Evolutionary conservation across 2,888 invertebrate species (phyloP), one percentile per base, ranked within the genome.

Genomic region (Apantesis nais): DNA sequence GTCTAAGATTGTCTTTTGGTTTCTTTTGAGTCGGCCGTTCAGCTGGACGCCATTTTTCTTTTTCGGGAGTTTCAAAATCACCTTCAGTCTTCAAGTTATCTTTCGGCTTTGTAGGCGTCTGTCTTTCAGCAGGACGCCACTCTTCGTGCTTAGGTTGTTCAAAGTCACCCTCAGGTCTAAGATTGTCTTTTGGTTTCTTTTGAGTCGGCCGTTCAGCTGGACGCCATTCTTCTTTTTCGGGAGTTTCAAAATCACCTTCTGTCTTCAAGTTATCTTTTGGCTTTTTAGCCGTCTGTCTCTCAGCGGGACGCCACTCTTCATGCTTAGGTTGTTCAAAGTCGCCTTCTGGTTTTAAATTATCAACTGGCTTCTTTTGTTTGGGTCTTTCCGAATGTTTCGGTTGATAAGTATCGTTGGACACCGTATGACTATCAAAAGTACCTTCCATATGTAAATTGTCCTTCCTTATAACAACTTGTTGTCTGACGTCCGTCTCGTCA

Each of bases 311-410:
- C 85, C 88, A 95, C 68, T 84, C 95, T 77, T 89, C 89, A 0
- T 87, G 88, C n/a, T 87, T 86, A 0, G 89, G 90, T 2, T 80
- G 70, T 67, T 95, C 91, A 79, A 96, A 96, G 0, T 96, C 94
- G 0, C 96, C 96, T 86, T 96, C 96, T 0, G 96, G 93, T 71
- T 90, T 92, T 0, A 96, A 82, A 78, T 96, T 96, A 74, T 95
- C 96, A 68, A 93, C 86, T 2, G 96, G 97, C 76, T 92, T 95
- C 58, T 90, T 95, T 71, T 92, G 95, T 65, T 88, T 89, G 2
- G 95, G 96, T 75, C 95, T 87, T 79, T 96, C 95, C 65, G 90
- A 79, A 55, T 86, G 81, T 81, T 88, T 94, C 9, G 90, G 90
- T 71, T 90, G 88, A 75, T 90, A 93, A 60, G 89, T 87, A 75